Percentiles rank a stretch among this genome's conserved stretches.
phyloP scores from a whole-genome alignment of 1,140 invertebrate genomes.

The Cydia fagiglandana region DNA sequence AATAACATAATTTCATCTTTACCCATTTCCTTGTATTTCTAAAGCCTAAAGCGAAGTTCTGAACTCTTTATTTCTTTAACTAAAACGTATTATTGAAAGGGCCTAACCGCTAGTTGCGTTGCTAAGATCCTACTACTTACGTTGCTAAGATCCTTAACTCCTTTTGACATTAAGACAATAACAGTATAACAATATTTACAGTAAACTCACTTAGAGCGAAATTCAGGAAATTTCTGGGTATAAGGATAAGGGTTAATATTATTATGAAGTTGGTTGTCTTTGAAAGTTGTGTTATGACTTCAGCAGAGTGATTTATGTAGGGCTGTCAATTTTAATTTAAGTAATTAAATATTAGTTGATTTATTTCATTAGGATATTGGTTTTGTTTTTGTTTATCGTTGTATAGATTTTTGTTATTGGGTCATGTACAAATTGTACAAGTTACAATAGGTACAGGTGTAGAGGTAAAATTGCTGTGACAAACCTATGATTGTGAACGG shows the following conservation, averaged over 20 bases:
- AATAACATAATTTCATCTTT: not conserved
- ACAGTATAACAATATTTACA: constrained; percentile 20
- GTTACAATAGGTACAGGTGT: too few relatives aligned
- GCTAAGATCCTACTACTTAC: too few relatives aligned
- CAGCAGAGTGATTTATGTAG: not conserved
- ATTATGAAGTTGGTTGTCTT: not conserved
- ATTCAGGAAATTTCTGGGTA: constrained; percentile 14
- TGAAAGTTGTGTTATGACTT: not conserved
- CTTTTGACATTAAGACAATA: not conserved
- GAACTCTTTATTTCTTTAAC: not conserved
- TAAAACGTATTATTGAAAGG: not conserved
- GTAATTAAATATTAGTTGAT: not conserved
- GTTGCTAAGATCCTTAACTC: not conserved
- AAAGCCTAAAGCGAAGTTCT: constrained; percentile 17
- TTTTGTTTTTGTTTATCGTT: too few relatives aligned
- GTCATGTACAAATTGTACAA: too few relatives aligned
- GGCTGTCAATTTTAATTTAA: too few relatives aligned
- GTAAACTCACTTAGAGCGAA: constrained; percentile 10
- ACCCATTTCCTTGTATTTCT: constrained; percentile 13
- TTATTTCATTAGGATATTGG: too few relatives aligned
- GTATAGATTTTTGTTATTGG: too few relatives aligned
- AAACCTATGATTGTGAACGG: too few relatives aligned
- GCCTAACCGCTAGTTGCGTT: not conserved
- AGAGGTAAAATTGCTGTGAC: too few relatives aligned
- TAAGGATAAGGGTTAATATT: constrained; percentile 13